Percentiles rank a stretch among this genome's conserved stretches.
Evolutionary conservation across 2,888 invertebrate genomes (phyloP).

Genomic region (Macroteleia sp.): DNA sequence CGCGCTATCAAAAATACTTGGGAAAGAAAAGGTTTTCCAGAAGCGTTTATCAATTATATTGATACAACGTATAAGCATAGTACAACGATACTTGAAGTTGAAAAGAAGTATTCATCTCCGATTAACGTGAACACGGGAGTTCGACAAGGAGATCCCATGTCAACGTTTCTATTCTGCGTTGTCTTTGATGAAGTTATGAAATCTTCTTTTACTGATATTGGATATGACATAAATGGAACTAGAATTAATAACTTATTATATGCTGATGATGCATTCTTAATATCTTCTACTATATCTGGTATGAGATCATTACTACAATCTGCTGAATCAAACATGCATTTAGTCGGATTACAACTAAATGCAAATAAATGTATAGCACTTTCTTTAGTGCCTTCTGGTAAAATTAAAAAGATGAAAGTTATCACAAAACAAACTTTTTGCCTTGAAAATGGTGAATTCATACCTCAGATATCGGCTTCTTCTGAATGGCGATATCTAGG

Average conservation of each 20-base stretch:
- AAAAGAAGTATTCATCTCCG: neutral
- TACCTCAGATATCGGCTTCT: neutral
- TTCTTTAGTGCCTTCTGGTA: neutral
- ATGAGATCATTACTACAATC: no score
- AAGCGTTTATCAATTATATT: slow-evolving; percentile 61
- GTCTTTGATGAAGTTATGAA: slow-evolving; percentile 1
- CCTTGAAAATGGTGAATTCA: neutral
- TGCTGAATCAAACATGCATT: no score
- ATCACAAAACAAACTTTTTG: neutral
- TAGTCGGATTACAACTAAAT: no score
- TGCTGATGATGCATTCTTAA: slow-evolving; percentile 79
- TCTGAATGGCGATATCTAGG: neutral
- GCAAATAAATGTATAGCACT: no score
- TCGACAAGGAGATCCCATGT: slow-evolving; percentile 28
- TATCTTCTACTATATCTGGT: slow-evolving; percentile 74
- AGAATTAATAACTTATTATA: slow-evolving; percentile 48
- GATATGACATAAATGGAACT: neutral
- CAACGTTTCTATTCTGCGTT: slow-evolving; percentile 20
- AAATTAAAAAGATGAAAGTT: slow-evolving; percentile 2
- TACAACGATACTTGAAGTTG: slow-evolving; percentile 64
- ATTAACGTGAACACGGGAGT: slow-evolving; percentile 22
- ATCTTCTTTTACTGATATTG: neutral
- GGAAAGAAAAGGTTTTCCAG: slow-evolving; percentile 74
- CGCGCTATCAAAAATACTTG: slow-evolving; percentile 73
- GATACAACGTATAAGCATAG: no score